Base-by-base conservation (phyloP, 2,888 invertebrate genomes). In the Ganaspis brasiliensis region DNA sequence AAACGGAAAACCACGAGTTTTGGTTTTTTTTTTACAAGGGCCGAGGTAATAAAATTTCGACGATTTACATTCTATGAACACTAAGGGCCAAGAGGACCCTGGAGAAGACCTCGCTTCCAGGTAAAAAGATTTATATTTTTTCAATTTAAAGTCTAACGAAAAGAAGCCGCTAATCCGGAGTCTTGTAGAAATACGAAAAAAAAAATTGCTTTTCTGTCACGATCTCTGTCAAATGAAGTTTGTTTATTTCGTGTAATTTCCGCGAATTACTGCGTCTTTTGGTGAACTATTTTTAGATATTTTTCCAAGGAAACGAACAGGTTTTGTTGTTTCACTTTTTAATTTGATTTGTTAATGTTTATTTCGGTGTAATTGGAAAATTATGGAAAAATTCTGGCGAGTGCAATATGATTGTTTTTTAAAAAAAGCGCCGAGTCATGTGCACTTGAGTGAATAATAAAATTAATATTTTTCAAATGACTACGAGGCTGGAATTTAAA, bases 81-180 rank as follows among this genome's bases (percentile, higher is more conserved):
- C 88, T 83, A 89, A 90, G 91, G 88, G 89, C 87, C 90, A 90
- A 88, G 88, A 86, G 86, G 90, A 91, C 91, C 91, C 91, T 91
- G 91, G 90, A 84, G 91, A 91, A 90, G 89, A 91, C 84, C 89
- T 88, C 83, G 85, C 88, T 87, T 90, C 91, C 91, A 91, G 91
- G 91, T 91, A 84, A 61, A 19, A 2, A 31, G 31, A 37, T 16
- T 31, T 2, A 45, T 9, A 6, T 45, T n/a, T n/a, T n/a, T n/a
- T n/a, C n/a, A n/a, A n/a, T n/a, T n/a, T n/a, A n/a, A n/a, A n/a
- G n/a, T n/a, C n/a, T n/a, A n/a, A n/a, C n/a, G n/a, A n/a, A n/a
- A n/a, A n/a, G n/a, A n/a, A n/a, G n/a, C n/a, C n/a, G n/a, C n/a
- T n/a, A n/a, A n/a, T n/a, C n/a, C n/a, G n/a, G n/a, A n/a, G n/a